Base-by-base conservation (phyloP, 2,113 vertebrate species). In the Hyperopisus bebe region DNA sequence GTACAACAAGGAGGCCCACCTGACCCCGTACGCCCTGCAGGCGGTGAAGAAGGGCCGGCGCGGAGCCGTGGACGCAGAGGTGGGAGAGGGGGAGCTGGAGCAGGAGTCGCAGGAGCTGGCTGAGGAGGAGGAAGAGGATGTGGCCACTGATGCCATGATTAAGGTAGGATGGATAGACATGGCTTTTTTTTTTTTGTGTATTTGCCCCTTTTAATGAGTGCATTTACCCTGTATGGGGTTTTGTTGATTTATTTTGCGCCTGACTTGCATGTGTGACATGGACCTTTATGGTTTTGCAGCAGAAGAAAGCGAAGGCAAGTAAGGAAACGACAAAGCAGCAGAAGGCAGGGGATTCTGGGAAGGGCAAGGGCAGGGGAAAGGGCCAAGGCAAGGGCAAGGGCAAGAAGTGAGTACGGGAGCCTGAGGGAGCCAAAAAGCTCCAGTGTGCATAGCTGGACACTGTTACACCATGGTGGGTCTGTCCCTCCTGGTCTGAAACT, bases 1-100 rank as follows among this genome's bases (percentile, higher is more conserved):
- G 1, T 99, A 99, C 92, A 99, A 99, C 94, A 98, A 94, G 91
- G 98, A 98, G 91, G 91, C 91, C 3, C 98, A 99, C 92, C 93
- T 97, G 89, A 97, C 96, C 2, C 98, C 98, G 0, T 99, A 99
- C 90, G 96, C 98, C 0, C 95, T 99, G 50, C 96, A 95, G 93
- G 91, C 51, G 0, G 91, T 96, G 27, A 98, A 97, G 93, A 94
- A 94, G n/a, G 92, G 95, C 0, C 97, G 95, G 10, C 94, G 94
- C 15, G 97, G 95, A 24, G 93, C 50, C 0, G 44, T 51, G 0
- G 95, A 96, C 5, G 84, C 92, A 0, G 98, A 97, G 15, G 89
- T 94, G 27, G 91, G 90, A 90, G 24, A 3, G 92, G 97, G 90
- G 93, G 96, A 87, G 0, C 90, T 82, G 90, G 93, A 85, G n/a